These are phyloP conservation scores for Clitarchus hookeri DNA, from an alignment of 2,888 invertebrate genomes.

Conservation along the genomic window DNA sequence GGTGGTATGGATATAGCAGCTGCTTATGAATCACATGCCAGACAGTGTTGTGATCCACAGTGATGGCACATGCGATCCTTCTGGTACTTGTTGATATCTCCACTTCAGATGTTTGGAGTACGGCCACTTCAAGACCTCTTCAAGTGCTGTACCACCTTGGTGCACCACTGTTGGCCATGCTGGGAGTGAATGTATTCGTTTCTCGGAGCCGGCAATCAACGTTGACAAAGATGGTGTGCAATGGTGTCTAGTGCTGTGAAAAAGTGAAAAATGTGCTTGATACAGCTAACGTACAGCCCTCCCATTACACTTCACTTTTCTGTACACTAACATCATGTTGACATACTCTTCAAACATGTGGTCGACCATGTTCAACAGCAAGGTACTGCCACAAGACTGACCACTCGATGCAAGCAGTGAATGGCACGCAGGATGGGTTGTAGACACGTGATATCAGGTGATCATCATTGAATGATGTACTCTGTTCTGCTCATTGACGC, in stretches of 20 bases:
- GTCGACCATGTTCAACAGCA: conserved; percentile 15
- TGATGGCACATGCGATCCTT: too few species aligned
- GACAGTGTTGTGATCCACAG: too few species aligned
- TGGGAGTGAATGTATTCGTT: conserved; percentile 7
- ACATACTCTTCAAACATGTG: background rate
- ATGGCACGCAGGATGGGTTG: too few species aligned
- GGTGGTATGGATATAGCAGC: too few species aligned
- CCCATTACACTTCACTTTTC: conserved; percentile 3
- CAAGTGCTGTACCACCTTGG: background rate
- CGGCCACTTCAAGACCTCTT: background rate
- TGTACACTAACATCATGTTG: background rate
- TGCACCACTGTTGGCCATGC: background rate
- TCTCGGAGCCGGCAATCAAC: background rate
- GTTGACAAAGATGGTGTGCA: conserved; percentile 5
- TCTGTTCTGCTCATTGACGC: too few species aligned
- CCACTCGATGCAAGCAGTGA: conserved; percentile 26
- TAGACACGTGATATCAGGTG: too few species aligned
- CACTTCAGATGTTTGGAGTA: too few species aligned
- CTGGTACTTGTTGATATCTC: too few species aligned
- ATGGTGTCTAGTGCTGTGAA: background rate
- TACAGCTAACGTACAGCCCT: conserved; percentile 16
- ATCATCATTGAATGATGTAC: too few species aligned
- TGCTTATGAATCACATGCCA: too few species aligned
- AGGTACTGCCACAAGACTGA: background rate
- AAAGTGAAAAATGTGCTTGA: conserved; percentile 20